These are phyloP conservation scores for Drosophila kurseongensis DNA, from an alignment of 1,140 invertebrate genomes.

Conservation along the genomic window DNA sequence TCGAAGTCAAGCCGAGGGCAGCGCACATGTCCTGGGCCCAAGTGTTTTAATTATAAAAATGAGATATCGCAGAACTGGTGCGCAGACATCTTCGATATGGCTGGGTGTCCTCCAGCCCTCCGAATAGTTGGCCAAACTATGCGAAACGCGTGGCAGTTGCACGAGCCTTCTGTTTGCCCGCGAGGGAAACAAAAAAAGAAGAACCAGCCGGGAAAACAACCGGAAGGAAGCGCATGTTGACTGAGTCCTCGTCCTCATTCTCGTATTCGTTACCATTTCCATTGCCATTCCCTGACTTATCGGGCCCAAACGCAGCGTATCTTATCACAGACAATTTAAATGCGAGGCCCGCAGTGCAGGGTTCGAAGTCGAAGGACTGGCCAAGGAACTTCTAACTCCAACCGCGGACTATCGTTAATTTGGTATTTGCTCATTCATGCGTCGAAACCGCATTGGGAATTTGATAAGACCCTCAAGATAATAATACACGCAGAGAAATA, in stretches of 20 bases:
- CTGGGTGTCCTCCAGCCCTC: conserved; percentile 27
- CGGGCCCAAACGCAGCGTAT: conserved; percentile 21
- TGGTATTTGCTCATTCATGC: conserved; percentile 48
- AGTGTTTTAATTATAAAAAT: conserved; percentile 67
- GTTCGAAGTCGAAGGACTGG: conserved; percentile 16
- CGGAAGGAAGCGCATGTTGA: conserved; percentile 45
- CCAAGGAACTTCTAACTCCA: conserved; percentile 24
- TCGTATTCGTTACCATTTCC: conserved; percentile 23
- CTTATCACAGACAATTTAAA: conserved; percentile 63
- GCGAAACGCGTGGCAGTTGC: conserved; percentile 44
- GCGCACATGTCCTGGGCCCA: conserved; percentile 49
- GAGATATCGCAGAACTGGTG: conserved; percentile 48
- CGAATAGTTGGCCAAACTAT: conserved; percentile 36
- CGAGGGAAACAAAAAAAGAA: conserved; percentile 4
- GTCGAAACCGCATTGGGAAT: conserved; percentile 24
- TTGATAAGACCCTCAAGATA: conserved; percentile 24
- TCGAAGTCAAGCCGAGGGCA: conserved; percentile 5
- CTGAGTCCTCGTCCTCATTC: conserved; percentile 36
- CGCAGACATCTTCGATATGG: conserved; percentile 45
- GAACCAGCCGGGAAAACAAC: conserved; percentile 14
- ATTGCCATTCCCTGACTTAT: conserved; percentile 38
- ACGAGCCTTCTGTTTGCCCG: conserved; percentile 43
- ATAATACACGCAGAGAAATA: conserved; percentile 11
- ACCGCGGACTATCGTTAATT: conserved; percentile 9
- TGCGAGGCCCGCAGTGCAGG: conserved; percentile 18